These are phyloP conservation scores for Chaetorhynchus papuensis DNA, from an alignment of 2,113 vertebrate species.

Conservation along the genomic window DNA sequence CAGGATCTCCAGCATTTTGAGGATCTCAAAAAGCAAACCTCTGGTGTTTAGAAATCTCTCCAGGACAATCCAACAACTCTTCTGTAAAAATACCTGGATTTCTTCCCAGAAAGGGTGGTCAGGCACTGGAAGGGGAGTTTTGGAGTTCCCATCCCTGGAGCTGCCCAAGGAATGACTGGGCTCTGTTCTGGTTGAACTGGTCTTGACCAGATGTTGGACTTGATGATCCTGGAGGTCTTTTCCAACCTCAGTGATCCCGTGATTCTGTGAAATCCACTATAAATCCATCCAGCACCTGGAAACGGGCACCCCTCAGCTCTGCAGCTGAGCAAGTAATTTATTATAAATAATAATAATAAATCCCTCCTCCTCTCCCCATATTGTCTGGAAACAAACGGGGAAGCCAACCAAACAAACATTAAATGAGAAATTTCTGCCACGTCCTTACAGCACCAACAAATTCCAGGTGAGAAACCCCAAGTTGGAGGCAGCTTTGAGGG, in stretches of 20 bases:
- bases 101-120: fast-evolving
- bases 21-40: not conserved
- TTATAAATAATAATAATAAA: no score
- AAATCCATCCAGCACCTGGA: not conserved
- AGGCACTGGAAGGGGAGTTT: fast-evolving
- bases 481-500: not conserved
- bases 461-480: not conserved
- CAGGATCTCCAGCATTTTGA: not conserved
- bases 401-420: not conserved
- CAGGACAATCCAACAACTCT: not conserved
- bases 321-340: not conserved
- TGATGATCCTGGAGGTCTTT: not conserved
- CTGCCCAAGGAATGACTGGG: fast-evolving
- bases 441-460: not conserved
- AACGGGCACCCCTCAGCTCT: not conserved
- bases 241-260: not conserved
- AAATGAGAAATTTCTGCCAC: not conserved
- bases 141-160: not conserved
- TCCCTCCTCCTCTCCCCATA: not conserved
- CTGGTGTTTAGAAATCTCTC: not conserved
- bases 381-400: not conserved
- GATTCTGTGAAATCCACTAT: not conserved
- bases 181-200: not conserved
- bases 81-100: not conserved
- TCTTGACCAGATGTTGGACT: not conserved